A percentile compares a stretch with the other conserved stretches of the same genome.
Conservation (phyloP, 2,113 vertebrate genomes). For the Uria lomvia region DNA sequence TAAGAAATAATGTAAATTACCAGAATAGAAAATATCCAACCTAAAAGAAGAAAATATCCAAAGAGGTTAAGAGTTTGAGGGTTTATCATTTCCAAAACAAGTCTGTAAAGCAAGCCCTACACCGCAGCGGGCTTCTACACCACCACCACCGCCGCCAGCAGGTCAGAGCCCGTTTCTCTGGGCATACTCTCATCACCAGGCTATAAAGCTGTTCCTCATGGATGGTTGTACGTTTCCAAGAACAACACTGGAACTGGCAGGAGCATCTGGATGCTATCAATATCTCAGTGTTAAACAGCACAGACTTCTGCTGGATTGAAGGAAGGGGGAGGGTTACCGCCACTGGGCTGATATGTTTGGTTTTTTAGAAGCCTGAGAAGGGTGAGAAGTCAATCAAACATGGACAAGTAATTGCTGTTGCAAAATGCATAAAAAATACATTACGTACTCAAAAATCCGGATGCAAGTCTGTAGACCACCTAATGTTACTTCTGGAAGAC, state of each 20-base stretch:
- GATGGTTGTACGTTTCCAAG: background rate
- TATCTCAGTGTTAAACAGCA: background rate
- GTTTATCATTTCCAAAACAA: background rate
- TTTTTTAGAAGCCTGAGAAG: background rate
- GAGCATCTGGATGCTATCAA: background rate
- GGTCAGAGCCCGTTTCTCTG: background rate
- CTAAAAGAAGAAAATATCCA: conserved; percentile 19
- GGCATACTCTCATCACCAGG: background rate
- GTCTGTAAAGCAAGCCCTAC: rapidly evolving
- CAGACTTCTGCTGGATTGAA: background rate
- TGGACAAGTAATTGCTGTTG: background rate
- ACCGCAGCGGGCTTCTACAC: background rate
- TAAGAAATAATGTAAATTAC: background rate
- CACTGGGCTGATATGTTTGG: too few relatives aligned
- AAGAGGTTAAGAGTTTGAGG: background rate
- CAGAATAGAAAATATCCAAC: background rate
- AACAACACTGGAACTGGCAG: background rate
- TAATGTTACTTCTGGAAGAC: background rate
- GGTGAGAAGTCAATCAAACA: background rate
- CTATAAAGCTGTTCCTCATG: background rate
- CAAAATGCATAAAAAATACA: background rate
- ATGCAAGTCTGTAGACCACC: background rate
- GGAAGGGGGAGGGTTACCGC: rapidly evolving
- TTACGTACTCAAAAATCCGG: background rate
- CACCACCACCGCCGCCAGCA: background rate